These are phyloP conservation scores for Subanguina moxae DNA, from an alignment of 1,140 invertebrate species.

Conservation along the genomic window DNA sequence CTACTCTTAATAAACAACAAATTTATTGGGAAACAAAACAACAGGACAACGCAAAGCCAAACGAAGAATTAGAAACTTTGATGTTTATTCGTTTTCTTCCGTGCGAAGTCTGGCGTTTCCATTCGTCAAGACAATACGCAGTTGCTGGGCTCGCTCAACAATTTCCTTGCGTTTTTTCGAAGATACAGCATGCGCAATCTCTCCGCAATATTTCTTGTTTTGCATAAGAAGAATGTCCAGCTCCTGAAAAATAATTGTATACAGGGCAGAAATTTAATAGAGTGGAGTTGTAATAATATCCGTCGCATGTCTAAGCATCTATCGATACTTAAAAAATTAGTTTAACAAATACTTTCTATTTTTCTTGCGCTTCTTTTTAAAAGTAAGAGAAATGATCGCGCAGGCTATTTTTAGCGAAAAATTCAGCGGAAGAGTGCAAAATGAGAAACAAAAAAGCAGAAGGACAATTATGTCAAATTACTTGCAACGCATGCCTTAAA, in stretches of 20 bases:
- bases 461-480: too few species aligned
- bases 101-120: conserved; percentile 87
- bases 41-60: background rate
- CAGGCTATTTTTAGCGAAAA: too few species aligned
- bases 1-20: background rate
- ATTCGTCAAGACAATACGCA: conserved; percentile 72
- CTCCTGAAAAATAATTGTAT: conserved; percentile 70
- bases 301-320: too few species aligned
- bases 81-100: conserved; percentile 72
- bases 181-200: conserved; percentile 92
- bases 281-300: too few species aligned
- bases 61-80: background rate
- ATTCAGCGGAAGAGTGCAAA: too few species aligned
- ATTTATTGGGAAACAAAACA: conserved; percentile 4
- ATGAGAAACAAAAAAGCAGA: too few species aligned
- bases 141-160: conserved; percentile 89
- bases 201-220: conserved; percentile 90
- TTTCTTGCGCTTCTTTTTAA: too few species aligned
- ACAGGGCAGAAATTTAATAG: too few species aligned
- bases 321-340: too few species aligned
- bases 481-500: too few species aligned
- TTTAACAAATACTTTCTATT: too few species aligned
- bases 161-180: conserved; percentile 92
- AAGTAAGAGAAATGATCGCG: too few species aligned
- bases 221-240: conserved; percentile 98